These are phyloP conservation scores for Metellina segmentata DNA, from an alignment of 2,888 invertebrate genomes.

Conservation along the genomic window DNA sequence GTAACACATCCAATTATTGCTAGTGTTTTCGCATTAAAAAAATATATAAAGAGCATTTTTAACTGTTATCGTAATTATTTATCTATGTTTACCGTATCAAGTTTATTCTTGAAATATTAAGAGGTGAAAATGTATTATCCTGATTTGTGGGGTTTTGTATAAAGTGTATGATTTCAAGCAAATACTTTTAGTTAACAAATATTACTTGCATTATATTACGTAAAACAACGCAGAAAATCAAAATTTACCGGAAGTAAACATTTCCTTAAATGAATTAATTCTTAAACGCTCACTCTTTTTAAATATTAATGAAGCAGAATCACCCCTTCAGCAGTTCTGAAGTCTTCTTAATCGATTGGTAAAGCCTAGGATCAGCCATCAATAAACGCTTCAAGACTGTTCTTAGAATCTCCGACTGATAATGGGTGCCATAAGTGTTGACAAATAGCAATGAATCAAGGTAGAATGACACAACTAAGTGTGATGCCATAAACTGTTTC, in stretches of 20 bases:
- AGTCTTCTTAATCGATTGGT: background rate
- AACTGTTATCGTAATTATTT: too few relatives aligned
- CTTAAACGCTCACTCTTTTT: background rate
- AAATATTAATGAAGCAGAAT: constrained; percentile 18
- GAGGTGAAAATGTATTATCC: too few relatives aligned
- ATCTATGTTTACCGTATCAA: too few relatives aligned
- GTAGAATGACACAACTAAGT: constrained; percentile 23
- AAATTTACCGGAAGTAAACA: background rate
- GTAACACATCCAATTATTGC: too few relatives aligned
- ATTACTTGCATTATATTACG: too few relatives aligned
- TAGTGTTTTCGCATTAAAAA: too few relatives aligned
- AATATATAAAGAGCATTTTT: too few relatives aligned
- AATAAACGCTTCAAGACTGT: constrained; percentile 4
- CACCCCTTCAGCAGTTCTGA: background rate
- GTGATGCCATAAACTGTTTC: constrained; percentile 7
- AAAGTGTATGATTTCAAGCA: too few relatives aligned
- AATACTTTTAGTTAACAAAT: too few relatives aligned
- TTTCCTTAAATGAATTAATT: background rate
- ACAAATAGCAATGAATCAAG: constrained; percentile 28
- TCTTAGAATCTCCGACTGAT: constrained; percentile 15
- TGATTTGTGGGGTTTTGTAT: too few relatives aligned
- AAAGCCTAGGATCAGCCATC: constrained; percentile 12
- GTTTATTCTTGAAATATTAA: too few relatives aligned
- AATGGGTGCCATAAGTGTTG: constrained; percentile 24
- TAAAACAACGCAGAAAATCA: too few relatives aligned